A percentile compares a stretch with the other conserved stretches of the same genome.
phyloP scores from a whole-genome alignment of 2,888 invertebrate genomes.

The Protodeltote pygarga region DNA sequence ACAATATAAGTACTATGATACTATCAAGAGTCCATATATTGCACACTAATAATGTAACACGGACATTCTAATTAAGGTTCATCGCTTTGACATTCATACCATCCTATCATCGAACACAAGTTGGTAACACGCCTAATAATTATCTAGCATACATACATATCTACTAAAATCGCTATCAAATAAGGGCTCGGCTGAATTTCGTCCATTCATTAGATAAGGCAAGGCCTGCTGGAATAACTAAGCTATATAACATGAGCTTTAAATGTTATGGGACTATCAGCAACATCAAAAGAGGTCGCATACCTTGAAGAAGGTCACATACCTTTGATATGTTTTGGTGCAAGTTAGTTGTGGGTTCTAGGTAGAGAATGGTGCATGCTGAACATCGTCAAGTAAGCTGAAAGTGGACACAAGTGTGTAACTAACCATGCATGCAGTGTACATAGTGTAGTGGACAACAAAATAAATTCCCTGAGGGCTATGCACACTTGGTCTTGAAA shows the following conservation, averaged over 20 bases:
- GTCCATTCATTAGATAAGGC: slow-evolving; percentile 79
- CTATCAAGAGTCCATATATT: slow-evolving; percentile 74
- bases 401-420: slow-evolving; percentile 83
- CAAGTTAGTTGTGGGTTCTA: slow-evolving; percentile 85
- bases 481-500: slow-evolving; percentile 79
- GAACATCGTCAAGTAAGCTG: slow-evolving; percentile 78
- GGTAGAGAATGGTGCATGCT: slow-evolving; percentile 86
- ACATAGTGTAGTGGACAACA: slow-evolving; percentile 82
- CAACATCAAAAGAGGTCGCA: slow-evolving; percentile 67
- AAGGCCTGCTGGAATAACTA: slow-evolving; percentile 76
- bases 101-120: slow-evolving; percentile 80
- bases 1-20: slow-evolving; percentile 58
- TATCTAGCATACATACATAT: slow-evolving; percentile 69
- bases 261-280: slow-evolving; percentile 66
- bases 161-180: slow-evolving; percentile 84
- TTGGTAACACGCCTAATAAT: slow-evolving; percentile 81
- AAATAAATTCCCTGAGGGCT: slow-evolving; percentile 71
- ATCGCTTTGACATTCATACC: slow-evolving; percentile 87
- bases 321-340: slow-evolving; percentile 79
- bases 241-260: slow-evolving; percentile 82
- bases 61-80: slow-evolving; percentile 86
- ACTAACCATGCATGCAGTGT: slow-evolving; percentile 87
- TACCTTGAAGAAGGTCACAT: slow-evolving; percentile 64
- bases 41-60: slow-evolving; percentile 86
- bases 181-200: slow-evolving; percentile 79